These are phyloP conservation scores for Lepidurus packardi DNA, from an alignment of 1,140 invertebrate species.

Conservation along the genomic window DNA sequence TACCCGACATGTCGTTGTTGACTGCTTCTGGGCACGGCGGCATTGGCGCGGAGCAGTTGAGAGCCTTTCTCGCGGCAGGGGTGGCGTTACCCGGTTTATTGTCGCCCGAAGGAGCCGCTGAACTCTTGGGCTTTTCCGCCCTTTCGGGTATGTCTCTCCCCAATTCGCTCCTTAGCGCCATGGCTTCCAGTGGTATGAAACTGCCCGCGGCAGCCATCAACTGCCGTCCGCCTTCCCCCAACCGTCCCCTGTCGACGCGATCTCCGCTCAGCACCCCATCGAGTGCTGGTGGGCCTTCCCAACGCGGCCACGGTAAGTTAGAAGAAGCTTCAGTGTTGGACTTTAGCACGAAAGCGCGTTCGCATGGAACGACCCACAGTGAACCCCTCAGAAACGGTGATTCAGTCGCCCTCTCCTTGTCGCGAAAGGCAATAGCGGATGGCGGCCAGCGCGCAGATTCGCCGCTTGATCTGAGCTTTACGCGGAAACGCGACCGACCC, in stretches of 20 bases:
- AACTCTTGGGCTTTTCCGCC: neutral
- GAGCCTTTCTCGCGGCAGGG: conserved; percentile 29
- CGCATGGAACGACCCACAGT: neutral
- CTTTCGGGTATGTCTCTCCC: neutral
- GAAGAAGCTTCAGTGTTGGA: conserved; percentile 29
- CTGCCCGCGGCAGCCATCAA: neutral
- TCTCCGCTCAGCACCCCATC: conserved; percentile 21
- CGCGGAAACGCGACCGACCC: conserved; percentile 25
- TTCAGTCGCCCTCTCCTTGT: neutral
- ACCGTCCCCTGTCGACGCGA: neutral
- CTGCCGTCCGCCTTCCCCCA: neutral
- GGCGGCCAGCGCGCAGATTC: neutral
- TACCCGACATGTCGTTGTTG: conserved; percentile 5
- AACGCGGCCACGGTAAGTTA: neutral
- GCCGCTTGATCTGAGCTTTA: neutral
- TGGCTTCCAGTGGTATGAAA: conserved; percentile 26
- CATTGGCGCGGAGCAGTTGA: neutral
- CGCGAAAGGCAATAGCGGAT: neutral
- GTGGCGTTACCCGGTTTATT: conserved; percentile 24
- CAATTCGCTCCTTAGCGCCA: neutral
- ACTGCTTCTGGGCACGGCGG: neutral
- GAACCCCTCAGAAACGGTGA: neutral
- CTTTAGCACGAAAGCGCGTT: conserved; percentile 28
- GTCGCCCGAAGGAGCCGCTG: conserved; percentile 26
- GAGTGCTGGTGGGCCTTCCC: conserved; percentile 24